Base-by-base conservation (phyloP, 2,888 invertebrate species). In the Cryptocephalus primarius region DNA sequence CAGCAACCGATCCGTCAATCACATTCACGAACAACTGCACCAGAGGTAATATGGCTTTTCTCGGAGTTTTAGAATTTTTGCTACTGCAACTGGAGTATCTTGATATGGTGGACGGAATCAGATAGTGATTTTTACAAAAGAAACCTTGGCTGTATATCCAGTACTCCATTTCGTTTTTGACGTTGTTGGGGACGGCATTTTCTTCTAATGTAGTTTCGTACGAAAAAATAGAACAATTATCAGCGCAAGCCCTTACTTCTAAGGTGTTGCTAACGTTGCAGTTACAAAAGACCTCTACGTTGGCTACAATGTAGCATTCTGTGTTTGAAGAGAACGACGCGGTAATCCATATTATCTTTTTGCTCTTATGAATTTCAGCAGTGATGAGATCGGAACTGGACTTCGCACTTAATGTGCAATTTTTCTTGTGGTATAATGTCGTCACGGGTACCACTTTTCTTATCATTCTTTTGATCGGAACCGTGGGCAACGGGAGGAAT, bases 141-240 rank as follows among this genome's bases (percentile, higher is more conserved):
- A 64, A 67, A 1, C 64, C 61, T 60, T 68, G 66, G 12, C 56
- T 53, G 40, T 50, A 72, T 1, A 74, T 32, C 72, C 72, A 74
- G 36, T 64, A 55, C 54, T 74, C 73, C 0, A 68, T 56, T 1
- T 61, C 58, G 1, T 52, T 22, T 22, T 22, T 22, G 22, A 6
- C 6, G 22, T 22, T 22, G 22, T 22, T 4, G 22, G 22, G 22
- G 6, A 22, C 22, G 2, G 3, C 22, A 22, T 6, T 6, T 22
- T 22, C 22, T 22, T 22, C 22, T 6, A 22, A 22, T 22, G 22
- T 4, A 22, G 33, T 33, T 12, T 58, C 52, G 39, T 70, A 63
- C 10, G 63, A 67, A 0, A 69, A 64, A 31, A 69, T 43, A 11
- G 64, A 50, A 48, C 63, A 63, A 43, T 68, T 66, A 46, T 70